Conservation (phyloP, 2,888 invertebrate species). For the Entomobrya multifasciata region DNA sequence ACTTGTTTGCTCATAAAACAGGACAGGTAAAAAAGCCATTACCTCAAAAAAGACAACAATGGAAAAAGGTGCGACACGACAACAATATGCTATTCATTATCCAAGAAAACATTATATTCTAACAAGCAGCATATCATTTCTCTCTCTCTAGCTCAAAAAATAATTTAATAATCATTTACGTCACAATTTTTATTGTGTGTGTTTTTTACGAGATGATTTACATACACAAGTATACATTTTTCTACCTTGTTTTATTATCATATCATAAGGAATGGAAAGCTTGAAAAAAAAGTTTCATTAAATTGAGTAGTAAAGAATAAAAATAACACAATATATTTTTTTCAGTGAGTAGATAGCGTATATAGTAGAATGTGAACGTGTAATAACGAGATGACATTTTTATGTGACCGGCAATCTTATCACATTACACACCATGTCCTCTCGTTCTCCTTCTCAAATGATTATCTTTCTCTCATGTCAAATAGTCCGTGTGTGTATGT, state of each 20-base stretch:
- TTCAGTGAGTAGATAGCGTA: too few species aligned
- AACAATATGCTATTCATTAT: too few species aligned
- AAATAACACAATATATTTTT: background rate
- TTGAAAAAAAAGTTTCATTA: slow-evolving; percentile 35
- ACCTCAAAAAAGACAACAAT: too few species aligned
- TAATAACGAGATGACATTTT: slow-evolving; percentile 45
- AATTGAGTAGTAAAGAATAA: slow-evolving; percentile 37
- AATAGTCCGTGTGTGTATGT: background rate
- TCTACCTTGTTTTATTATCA: slow-evolving; percentile 1
- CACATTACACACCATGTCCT: slow-evolving; percentile 17
- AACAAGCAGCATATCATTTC: too few species aligned
- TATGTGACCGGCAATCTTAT: slow-evolving; percentile 27
- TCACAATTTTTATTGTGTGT: slow-evolving; percentile 38
- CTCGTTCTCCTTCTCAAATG: background rate
- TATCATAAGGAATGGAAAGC: background rate
- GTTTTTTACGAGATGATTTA: slow-evolving; percentile 27
- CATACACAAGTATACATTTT: too few species aligned
- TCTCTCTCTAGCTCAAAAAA: too few species aligned
- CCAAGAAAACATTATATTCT: too few species aligned
- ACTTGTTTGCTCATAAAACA: too few species aligned
- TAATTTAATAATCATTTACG: too few species aligned
- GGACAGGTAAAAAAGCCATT: too few species aligned
- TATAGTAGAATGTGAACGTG: background rate
- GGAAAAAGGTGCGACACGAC: too few species aligned
- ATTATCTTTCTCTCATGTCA: background rate